Evolutionary conservation across 2,888 invertebrate genomes (phyloP).

Genomic region (Anaspis maculata): DNA sequence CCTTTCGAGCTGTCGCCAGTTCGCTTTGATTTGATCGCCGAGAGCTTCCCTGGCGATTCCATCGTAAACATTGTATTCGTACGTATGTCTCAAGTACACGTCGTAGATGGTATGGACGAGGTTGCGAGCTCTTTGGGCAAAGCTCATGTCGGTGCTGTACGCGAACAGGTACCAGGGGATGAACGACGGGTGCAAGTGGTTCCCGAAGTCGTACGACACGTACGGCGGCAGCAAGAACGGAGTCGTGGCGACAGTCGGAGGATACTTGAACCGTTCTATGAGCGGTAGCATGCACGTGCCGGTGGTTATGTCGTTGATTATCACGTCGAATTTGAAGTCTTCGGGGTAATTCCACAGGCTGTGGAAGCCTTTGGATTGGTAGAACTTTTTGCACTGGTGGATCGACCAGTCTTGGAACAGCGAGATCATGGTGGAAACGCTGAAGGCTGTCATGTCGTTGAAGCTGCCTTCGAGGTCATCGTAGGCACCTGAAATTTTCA

Average conservation of each 20-base stretch:
- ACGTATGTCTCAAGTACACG: constrained; percentile 9
- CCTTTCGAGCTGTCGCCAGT: constrained; percentile 20
- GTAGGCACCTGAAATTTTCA: not conserved
- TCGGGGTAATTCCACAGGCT: constrained; percentile 23
- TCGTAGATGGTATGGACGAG: constrained; percentile 12
- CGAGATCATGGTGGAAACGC: not conserved
- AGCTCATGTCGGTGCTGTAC: constrained; percentile 20
- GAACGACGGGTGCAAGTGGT: constrained; percentile 21
- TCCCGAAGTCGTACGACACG: constrained; percentile 20
- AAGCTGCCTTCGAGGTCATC: not conserved
- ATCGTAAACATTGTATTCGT: constrained; percentile 8
- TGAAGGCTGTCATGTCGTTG: not conserved
- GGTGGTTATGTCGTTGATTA: constrained; percentile 25
- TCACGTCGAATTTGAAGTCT: constrained; percentile 28
- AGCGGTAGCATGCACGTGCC: constrained; percentile 25
- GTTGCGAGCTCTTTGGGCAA: constrained; percentile 21
- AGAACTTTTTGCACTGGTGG: not conserved
- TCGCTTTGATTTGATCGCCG: constrained; percentile 20
- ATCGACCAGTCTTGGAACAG: not conserved
- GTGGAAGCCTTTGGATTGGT: constrained; percentile 24
- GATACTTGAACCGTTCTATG: constrained; percentile 25
- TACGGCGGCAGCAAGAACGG: constrained; percentile 15
- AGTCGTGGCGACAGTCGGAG: constrained; percentile 14
- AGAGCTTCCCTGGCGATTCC: constrained; percentile 18
- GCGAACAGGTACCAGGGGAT: constrained; percentile 18